Conservation (phyloP, 2,113 vertebrate genomes). For the Lucifuga dentata region DNA sequence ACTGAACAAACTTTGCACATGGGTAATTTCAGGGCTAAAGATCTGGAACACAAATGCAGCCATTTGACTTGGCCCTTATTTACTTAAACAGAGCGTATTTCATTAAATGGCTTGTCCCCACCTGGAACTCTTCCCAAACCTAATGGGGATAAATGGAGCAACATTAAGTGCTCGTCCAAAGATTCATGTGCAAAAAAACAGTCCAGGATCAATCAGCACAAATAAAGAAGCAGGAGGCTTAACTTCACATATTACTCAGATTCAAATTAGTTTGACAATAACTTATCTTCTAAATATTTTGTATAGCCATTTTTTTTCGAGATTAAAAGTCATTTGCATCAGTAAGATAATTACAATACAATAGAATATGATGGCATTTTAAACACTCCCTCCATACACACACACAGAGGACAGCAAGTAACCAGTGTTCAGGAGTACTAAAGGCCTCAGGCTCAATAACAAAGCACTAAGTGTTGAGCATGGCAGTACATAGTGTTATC, state of each 20-base stretch:
- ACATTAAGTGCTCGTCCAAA: background rate
- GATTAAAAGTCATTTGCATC: background rate
- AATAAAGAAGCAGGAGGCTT: background rate
- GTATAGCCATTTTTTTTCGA: background rate
- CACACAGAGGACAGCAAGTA: background rate
- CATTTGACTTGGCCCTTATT: conserved; percentile 6
- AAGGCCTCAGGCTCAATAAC: no score
- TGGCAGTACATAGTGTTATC: no score
- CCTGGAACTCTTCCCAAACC: background rate
- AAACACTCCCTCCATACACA: background rate
- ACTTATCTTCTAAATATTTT: background rate
- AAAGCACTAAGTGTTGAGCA: no score
- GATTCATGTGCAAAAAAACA: conserved; percentile 7
- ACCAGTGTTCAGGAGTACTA: no score
- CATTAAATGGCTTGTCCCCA: conserved; percentile 20
- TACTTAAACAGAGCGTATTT: conserved; percentile 44
- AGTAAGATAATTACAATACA: background rate
- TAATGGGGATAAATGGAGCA: conserved; percentile 16
- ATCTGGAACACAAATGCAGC: no score
- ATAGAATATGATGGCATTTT: conserved; percentile 18
- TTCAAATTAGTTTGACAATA: background rate
- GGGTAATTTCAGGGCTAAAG: background rate
- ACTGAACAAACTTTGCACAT: background rate
- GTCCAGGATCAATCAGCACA: background rate
- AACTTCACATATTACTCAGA: background rate